Evolutionary conservation across 2,113 vertebrate species (phyloP), one percentile per base, ranked within the genome.

Genomic region (Cranoglanis bouderius): DNA sequence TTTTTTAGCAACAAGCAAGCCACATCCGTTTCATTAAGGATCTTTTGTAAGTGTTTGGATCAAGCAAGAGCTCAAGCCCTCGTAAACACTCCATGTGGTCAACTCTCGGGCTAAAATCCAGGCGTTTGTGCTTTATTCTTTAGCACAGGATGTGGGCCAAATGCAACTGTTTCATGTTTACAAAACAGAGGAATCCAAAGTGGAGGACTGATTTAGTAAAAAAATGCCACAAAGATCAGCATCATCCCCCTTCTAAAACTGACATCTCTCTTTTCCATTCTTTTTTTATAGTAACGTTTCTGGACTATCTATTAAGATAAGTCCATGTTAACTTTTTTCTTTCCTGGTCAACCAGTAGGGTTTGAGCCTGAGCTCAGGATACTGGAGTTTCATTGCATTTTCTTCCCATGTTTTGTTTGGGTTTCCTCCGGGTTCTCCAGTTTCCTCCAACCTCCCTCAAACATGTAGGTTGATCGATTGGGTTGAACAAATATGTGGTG

Each of bases 21-120:
- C 83, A 85, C 83, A 85, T 85, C 57, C 82, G 26, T 84, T 85
- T 85, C 57, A 85, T 88, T 88, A 87, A 82, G 61, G 35, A 18
- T 65, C 70, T 61, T 70, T 74, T 49, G 24, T 77, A 74, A 88
- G 67, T 57, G 38, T 49, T 84, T 78, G 74, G 85, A 80, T 87
- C 57, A 51, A 80, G 38, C n/a, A 46, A 78, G 26, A 78, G 75
- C 40, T 75, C 55, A 77, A 65, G 19, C 35, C 38, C 61, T 65
- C 61, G 21, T 74, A 87, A 63, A 49, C 6, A 38, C n/a, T 35
- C 70, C 32, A 35, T 82, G 57, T 67, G 57, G 43, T 81, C 21
- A 67, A 35, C 75, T 78, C 80, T 38, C 6, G 7, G 77, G 77
- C 14, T 53, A 6, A 6, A 53, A 53, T 53, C 78, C 78, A 81